Percentiles rank a stretch among this genome's conserved stretches.
phyloP scores from a whole-genome alignment of 2,797 vertebrate genomes.

The Myioborus miniatus region DNA sequence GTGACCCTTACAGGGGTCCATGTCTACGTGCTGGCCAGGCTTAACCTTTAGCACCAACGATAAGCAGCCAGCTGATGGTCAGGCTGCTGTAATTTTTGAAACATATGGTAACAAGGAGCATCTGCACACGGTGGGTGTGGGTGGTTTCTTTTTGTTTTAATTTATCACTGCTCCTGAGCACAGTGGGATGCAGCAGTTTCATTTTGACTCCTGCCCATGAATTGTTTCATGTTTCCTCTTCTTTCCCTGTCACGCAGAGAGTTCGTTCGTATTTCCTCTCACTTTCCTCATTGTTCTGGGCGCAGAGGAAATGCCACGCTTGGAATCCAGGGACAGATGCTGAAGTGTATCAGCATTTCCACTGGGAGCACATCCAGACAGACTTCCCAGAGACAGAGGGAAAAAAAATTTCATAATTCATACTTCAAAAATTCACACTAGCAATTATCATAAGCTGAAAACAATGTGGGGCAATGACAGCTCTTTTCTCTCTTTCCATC shows the following conservation, averaged over 20 bases:
- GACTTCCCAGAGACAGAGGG: not conserved
- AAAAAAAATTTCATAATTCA: not conserved
- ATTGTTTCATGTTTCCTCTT: constrained; percentile 56
- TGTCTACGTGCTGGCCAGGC: not conserved
- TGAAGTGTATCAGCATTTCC: constrained; percentile 34
- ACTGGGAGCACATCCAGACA: not conserved
- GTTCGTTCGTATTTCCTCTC: constrained; percentile 67
- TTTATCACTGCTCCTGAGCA: not conserved
- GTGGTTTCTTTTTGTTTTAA: not conserved
- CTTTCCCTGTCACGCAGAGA: not conserved
- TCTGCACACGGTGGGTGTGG: not conserved
- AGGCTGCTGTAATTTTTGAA: not conserved
- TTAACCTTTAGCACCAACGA: not conserved
- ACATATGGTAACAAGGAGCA: not conserved
- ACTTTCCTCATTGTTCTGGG: constrained; percentile 68
- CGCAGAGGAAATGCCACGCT: constrained; percentile 48
- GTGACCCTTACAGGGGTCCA: not conserved
- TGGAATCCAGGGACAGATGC: constrained; percentile 15
- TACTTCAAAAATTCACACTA: not conserved
- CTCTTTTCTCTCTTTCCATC: not conserved
- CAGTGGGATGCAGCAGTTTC: constrained; percentile 1
- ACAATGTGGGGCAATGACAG: not conserved
- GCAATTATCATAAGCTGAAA: not conserved
- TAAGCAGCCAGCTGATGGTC: not conserved
- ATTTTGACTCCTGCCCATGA: not conserved